A percentile compares a stretch with the other conserved stretches of the same genome.
Evolutionary conservation across 2,888 invertebrate species (phyloP).

Genomic region (Biston betularia): DNA sequence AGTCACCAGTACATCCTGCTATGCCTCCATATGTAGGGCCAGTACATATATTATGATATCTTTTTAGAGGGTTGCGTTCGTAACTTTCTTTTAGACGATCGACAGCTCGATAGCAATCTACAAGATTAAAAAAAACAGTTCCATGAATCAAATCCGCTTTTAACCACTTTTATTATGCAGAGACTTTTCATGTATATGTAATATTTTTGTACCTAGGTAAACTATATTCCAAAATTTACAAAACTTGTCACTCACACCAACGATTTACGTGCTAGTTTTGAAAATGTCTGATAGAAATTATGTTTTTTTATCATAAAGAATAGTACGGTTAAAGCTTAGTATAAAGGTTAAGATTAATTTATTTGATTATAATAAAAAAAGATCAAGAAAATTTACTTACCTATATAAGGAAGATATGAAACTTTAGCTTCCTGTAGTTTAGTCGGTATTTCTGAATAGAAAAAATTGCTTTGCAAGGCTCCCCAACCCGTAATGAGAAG

Average conservation of each 20-base stretch:
- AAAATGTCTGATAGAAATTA: no score
- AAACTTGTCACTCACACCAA: no score
- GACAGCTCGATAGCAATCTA: conserved; percentile 76
- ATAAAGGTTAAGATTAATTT: no score
- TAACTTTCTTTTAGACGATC: conserved; percentile 62
- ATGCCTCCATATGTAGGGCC: conserved; percentile 79
- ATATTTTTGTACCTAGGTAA: no score
- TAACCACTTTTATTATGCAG: no score
- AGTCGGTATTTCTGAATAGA: conserved; percentile 71
- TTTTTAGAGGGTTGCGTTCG: conserved; percentile 74
- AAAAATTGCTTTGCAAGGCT: conserved; percentile 65
- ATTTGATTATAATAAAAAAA: no score
- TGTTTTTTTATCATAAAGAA: no score
- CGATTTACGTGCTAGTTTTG: no score
- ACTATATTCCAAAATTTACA: no score
- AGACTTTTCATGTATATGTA: no score
- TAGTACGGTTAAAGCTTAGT: no score
- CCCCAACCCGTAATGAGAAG: conserved; percentile 84
- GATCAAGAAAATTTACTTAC: conserved; percentile 56
- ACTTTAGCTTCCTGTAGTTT: conserved; percentile 78
- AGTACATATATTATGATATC: conserved; percentile 81
- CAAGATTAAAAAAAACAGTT: conserved; percentile 31
- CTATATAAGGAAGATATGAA: conserved; percentile 67
- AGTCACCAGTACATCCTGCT: conserved; percentile 85
- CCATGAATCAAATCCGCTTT: not conserved